phyloP scores from a whole-genome alignment of 2,888 invertebrate genomes.

The Troglohyphantes excavatus region DNA sequence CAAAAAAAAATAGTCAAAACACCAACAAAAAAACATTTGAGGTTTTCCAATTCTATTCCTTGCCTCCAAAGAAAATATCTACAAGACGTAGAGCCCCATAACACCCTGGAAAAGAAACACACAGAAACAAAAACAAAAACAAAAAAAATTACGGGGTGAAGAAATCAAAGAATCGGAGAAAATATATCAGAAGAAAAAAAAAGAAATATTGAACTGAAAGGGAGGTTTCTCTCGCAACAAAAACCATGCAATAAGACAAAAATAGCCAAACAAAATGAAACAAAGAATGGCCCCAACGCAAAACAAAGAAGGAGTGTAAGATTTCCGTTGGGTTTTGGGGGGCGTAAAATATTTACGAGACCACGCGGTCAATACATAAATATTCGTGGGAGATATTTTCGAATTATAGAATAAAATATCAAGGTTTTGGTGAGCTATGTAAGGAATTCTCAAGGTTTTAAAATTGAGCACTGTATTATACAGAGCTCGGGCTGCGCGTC shows the following conservation, averaged over 20 bases:
- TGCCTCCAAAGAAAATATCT: conserved; percentile 51
- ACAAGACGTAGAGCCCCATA: conserved; percentile 30
- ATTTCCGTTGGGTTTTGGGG: conserved; percentile 56
- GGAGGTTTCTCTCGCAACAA: conserved; percentile 24
- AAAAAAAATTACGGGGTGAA: conserved; percentile 32
- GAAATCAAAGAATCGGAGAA: conserved; percentile 55
- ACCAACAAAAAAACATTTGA: conserved; percentile 45
- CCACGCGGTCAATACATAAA: conserved; percentile 57
- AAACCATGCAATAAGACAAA: conserved; percentile 25
- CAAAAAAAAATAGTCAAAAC: conserved; percentile 38
- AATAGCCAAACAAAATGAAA: background rate
- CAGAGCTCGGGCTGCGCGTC: too few relatives aligned
- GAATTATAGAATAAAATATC: background rate
- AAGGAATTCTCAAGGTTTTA: too few relatives aligned
- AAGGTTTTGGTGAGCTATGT: background rate
- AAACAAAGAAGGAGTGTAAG: conserved; percentile 55
- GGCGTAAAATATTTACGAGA: conserved; percentile 66
- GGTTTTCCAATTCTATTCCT: conserved; percentile 57
- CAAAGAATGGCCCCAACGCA: conserved; percentile 46
- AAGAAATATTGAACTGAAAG: conserved; percentile 51
- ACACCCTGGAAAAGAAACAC: background rate
- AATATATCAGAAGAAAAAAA: conserved; percentile 20
- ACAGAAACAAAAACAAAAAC: background rate
- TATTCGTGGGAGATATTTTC: conserved; percentile 30
- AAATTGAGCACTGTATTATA: too few relatives aligned